Percentiles rank a stretch among this genome's conserved stretches.
Conservation (phyloP, 2,113 vertebrate species). For the Bucco capensis region DNA sequence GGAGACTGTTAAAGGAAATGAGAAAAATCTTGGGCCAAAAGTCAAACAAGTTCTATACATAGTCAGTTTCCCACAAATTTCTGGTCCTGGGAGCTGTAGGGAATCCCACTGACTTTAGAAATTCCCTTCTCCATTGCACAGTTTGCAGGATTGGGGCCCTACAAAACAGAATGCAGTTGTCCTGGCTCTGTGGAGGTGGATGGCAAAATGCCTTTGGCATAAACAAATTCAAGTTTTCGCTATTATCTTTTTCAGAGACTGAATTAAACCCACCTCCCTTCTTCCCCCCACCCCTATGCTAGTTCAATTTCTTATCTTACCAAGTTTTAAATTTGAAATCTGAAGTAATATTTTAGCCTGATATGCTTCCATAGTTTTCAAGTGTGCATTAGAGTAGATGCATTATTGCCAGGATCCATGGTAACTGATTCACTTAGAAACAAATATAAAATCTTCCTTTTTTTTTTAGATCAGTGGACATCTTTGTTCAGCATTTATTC, state of each 20-base stretch:
- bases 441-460: neutral
- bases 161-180: neutral
- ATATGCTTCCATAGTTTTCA: neutral
- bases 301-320: neutral
- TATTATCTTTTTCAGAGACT: neutral
- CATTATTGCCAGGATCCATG: neutral
- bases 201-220: slow-evolving; percentile 38
- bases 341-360: slow-evolving; percentile 11
- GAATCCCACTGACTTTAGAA: slow-evolving; percentile 62
- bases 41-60: slow-evolving; percentile 54
- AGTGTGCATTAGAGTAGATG: neutral
- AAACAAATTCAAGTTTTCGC: neutral
- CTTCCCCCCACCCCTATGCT: fast-evolving
- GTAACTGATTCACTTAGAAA: neutral
- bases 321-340: slow-evolving; percentile 5
- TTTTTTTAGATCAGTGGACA: neutral
- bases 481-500: neutral
- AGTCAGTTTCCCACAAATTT: slow-evolving; percentile 59
- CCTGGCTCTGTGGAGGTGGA: slow-evolving; percentile 3
- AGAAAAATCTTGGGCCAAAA: slow-evolving; percentile 58
- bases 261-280: neutral
- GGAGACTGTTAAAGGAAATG: slow-evolving; percentile 57
- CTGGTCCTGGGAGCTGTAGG: slow-evolving; percentile 37
- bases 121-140: neutral
- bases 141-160: neutral